These are phyloP conservation scores for Campoplex capitator DNA, from an alignment of 2,888 invertebrate species.

Conservation along the genomic window DNA sequence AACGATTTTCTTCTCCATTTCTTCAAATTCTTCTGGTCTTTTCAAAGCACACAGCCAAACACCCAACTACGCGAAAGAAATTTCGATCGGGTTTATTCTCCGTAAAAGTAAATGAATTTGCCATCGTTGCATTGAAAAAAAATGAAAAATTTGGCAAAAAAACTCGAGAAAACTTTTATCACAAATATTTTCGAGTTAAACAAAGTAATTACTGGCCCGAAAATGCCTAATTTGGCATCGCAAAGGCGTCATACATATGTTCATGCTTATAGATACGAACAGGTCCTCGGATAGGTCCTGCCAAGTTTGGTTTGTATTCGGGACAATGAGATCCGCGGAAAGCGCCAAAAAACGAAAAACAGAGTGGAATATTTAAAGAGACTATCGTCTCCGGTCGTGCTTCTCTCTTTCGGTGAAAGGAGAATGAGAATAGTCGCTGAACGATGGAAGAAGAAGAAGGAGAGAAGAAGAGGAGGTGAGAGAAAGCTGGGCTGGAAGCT, in stretches of 20 bases:
- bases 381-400: slow-evolving; percentile 19
- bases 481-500: slow-evolving; percentile 42
- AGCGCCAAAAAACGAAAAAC: slow-evolving; percentile 69
- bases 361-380: slow-evolving; percentile 71
- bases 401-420: slow-evolving; percentile 22
- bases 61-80: background rate
- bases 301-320: slow-evolving; percentile 67
- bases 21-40: too few relatives aligned
- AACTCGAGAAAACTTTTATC: background rate
- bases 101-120: background rate
- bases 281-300: slow-evolving; percentile 40
- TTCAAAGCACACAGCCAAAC: too few relatives aligned
- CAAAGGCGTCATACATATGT: background rate
- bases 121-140: too few relatives aligned
- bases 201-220: background rate
- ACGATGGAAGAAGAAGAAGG: slow-evolving; percentile 23
- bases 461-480: slow-evolving; percentile 28
- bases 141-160: background rate
- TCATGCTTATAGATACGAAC: background rate
- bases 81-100: background rate
- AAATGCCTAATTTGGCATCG: background rate
- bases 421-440: slow-evolving; percentile 41
- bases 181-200: background rate
- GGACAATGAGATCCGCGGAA: slow-evolving; percentile 65
- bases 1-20: too few relatives aligned